Conservation (phyloP, 2,113 vertebrate genomes). For the Neodontobutis hainanensis region DNA sequence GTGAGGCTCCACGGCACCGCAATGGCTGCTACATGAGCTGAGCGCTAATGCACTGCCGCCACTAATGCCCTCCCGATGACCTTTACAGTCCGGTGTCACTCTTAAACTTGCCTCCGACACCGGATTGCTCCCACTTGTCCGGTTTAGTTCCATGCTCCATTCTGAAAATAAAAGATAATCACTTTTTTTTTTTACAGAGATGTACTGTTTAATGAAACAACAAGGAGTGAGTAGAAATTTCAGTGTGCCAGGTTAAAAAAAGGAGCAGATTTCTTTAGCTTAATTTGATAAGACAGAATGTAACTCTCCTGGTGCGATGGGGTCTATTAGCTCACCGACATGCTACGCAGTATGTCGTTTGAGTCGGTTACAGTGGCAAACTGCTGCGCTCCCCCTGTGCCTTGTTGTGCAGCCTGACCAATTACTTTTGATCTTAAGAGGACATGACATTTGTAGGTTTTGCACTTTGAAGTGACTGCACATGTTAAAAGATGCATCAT, state of each 20-base stretch:
- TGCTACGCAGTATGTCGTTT: conserved; percentile 70
- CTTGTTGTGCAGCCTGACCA: conserved; percentile 87
- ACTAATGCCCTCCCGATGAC: conserved; percentile 54
- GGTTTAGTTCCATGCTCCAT: not conserved
- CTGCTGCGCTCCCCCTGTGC: conserved; percentile 74
- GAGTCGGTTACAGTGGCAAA: conserved; percentile 79
- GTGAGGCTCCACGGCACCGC: conserved; percentile 42
- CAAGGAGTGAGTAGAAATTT: not conserved
- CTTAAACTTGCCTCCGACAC: conserved; percentile 40
- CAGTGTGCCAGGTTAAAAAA: conserved; percentile 11
- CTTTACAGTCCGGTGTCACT: conserved; percentile 50
- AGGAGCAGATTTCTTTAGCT: conserved; percentile 28
- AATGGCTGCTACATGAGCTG: conserved; percentile 49
- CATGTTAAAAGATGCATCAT: conserved; percentile 89
- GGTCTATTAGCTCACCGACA: conserved; percentile 78
- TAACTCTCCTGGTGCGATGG: conserved; percentile 59
- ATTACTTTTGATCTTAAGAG: conserved; percentile 93
- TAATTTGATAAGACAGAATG: conserved; percentile 61
- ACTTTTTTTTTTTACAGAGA: too few relatives aligned
- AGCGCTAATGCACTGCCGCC: conserved; percentile 40
- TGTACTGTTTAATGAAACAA: not conserved
- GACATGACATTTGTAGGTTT: conserved; percentile 93
- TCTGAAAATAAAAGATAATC: conserved; percentile 7
- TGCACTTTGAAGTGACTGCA: conserved; percentile 88
- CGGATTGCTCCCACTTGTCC: conserved; percentile 13